phyloP scores from a whole-genome alignment of 2,797 vertebrate species.

The Crocidura indochinensis region DNA sequence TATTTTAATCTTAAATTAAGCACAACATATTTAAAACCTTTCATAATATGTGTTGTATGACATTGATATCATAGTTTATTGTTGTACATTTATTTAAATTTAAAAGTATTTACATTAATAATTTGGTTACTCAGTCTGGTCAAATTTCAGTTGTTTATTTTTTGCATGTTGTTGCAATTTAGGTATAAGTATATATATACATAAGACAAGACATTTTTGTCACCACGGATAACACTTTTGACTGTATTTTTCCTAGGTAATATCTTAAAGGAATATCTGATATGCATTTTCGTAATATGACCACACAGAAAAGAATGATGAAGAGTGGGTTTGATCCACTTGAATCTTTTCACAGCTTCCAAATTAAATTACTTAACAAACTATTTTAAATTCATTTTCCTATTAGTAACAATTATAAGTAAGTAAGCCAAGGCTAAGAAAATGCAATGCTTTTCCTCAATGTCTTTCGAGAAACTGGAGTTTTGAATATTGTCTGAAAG shows the following conservation, averaged over 20 bases:
- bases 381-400: constrained; percentile 64
- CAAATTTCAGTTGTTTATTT: not conserved
- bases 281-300: constrained; percentile 19
- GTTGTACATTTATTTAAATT: constrained; percentile 8
- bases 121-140: not conserved
- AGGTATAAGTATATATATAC: not conserved
- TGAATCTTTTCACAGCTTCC: not conserved
- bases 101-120: constrained; percentile 38
- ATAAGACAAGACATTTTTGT: not conserved
- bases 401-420: not conserved
- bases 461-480: constrained; percentile 75
- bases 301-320: not conserved
- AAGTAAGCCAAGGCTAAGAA: constrained; percentile 56
- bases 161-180: not conserved
- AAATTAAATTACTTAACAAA: constrained; percentile 77
- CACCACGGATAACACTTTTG: not conserved
- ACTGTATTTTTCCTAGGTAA: not conserved
- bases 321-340: constrained; percentile 47
- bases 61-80: not conserved
- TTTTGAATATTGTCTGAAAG: constrained; percentile 83
- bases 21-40: not conserved
- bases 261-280: constrained; percentile 66
- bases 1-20: constrained; percentile 27
- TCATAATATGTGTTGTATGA: constrained; percentile 10
- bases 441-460: constrained; percentile 51